Evolutionary conservation across 2,797 vertebrate species (phyloP).

Genomic region (Megaceryle alcyon): DNA sequence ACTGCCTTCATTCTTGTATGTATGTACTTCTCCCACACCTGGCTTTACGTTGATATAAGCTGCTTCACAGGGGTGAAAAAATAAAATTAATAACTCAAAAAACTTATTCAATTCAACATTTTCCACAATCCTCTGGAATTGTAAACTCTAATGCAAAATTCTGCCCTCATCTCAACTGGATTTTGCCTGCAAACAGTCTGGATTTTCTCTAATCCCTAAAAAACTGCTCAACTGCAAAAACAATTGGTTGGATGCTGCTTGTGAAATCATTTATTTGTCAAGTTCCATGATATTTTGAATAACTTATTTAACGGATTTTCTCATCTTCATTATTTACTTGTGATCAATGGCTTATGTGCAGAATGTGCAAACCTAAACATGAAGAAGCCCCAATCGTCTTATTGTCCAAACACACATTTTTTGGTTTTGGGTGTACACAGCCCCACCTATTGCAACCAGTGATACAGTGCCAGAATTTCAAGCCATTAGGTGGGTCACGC

Average conservation of each 20-base stretch:
- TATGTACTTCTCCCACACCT: background rate
- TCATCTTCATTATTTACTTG: background rate
- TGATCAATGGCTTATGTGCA: background rate
- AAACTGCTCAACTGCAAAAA: background rate
- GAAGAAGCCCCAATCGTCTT: background rate
- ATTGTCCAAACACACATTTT: background rate
- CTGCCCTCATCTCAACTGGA: background rate
- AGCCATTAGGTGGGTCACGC: background rate
- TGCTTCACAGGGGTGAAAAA: background rate
- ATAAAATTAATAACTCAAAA: background rate
- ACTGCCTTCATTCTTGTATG: background rate
- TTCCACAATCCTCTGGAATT: background rate
- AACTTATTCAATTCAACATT: background rate
- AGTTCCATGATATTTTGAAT: conserved; percentile 16
- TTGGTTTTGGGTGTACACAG: conserved; percentile 27
- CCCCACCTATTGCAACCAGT: background rate
- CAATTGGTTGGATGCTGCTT: background rate
- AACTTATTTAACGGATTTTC: conserved; percentile 31
- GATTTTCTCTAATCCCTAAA: conserved; percentile 16
- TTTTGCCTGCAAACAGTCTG: background rate
- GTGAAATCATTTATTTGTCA: conserved; percentile 9
- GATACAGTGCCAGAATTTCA: background rate
- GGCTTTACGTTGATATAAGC: background rate
- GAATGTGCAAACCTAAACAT: conserved; percentile 34
- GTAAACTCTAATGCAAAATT: background rate